phyloP scores from a whole-genome alignment of 2,797 vertebrate species.

The Varecia variegata region DNA sequence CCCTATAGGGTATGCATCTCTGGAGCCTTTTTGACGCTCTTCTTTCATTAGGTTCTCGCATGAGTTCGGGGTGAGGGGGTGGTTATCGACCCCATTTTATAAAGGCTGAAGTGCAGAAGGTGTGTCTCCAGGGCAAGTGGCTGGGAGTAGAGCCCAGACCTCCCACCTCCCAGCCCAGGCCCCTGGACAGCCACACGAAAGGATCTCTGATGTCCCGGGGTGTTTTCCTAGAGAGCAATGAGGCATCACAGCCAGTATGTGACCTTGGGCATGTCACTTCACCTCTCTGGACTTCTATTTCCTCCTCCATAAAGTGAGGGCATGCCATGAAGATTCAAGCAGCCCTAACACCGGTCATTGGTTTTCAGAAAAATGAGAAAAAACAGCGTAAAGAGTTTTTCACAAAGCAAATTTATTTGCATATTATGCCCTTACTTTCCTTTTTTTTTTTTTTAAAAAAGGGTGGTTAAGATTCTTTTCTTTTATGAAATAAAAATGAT shows the following conservation, averaged over 20 bases:
- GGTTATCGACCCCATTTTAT: neutral
- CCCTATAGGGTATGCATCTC: neutral
- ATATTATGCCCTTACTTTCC: neutral
- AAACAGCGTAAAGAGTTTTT: neutral
- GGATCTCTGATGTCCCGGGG: neutral
- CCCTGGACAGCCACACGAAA: neutral
- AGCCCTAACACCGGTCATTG: neutral
- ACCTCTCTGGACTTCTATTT: neutral
- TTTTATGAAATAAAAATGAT: conserved; percentile 27
- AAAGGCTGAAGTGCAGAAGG: neutral
- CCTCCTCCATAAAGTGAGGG: neutral
- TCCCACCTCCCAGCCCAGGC: neutral
- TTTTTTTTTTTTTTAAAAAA: neutral
- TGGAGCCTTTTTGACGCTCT: neutral
- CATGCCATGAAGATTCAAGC: neutral
- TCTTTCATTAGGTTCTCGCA: neutral
- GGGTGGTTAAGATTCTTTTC: neutral
- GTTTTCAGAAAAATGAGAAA: neutral
- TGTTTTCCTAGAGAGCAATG: neutral
- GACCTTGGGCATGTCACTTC: neutral
- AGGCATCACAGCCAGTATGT: neutral
- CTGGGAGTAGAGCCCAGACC: neutral
- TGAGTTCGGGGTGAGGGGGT: neutral
- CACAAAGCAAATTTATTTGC: neutral
- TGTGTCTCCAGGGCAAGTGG: neutral